phyloP scores from a whole-genome alignment of 2,797 vertebrate species.

The Cyclura pinguis region DNA sequence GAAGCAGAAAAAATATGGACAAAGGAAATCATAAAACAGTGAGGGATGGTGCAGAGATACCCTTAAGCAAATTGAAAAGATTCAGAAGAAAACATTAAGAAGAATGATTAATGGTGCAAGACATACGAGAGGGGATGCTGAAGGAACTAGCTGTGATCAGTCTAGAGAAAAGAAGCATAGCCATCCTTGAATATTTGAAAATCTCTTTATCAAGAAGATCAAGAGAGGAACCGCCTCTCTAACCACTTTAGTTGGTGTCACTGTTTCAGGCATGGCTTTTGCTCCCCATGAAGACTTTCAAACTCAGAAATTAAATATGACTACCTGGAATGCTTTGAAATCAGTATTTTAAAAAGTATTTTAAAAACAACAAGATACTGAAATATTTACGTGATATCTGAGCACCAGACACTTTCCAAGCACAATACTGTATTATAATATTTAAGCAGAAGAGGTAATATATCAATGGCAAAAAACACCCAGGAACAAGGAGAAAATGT shows the following conservation, averaged over 20 bases:
- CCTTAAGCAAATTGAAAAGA: constrained; percentile 14
- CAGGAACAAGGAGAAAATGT: not conserved
- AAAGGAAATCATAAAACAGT: not conserved
- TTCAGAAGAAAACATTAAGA: constrained; percentile 32
- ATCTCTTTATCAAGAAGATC: not conserved
- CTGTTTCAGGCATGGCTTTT: not conserved
- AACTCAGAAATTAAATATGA: not conserved
- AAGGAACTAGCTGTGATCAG: constrained; percentile 26
- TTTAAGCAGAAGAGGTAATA: not conserved
- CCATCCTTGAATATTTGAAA: not conserved
- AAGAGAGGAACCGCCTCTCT: not conserved
- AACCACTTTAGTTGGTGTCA: not conserved
- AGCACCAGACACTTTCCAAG: not conserved
- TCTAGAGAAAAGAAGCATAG: constrained; percentile 17
- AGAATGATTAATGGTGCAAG: constrained; percentile 25
- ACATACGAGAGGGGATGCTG: not conserved
- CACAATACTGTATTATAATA: not conserved
- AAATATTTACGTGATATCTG: not conserved
- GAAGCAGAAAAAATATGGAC: not conserved
- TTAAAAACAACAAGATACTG: no score
- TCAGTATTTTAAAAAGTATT: not conserved
- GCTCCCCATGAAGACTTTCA: not conserved
- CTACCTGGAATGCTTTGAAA: not conserved
- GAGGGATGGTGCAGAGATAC: not conserved
- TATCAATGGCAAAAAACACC: not conserved